Evolutionary conservation across 2,113 vertebrate species (phyloP).

Genomic region (Holacanthus passer): DNA sequence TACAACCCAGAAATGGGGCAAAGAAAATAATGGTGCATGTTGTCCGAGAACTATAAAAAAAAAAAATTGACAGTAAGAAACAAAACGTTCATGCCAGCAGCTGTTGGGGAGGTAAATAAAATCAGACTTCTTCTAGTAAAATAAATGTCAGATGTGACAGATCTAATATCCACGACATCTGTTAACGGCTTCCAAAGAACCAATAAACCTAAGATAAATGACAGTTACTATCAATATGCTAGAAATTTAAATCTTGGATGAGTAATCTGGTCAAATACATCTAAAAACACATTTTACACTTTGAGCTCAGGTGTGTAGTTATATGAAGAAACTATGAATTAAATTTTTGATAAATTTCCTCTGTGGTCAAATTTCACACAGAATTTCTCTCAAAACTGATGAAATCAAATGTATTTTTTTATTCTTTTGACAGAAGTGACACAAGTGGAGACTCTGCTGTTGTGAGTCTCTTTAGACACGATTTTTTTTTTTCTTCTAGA

Average conservation of each 20-base stretch:
- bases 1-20: constrained; percentile 56
- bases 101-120: constrained; percentile 53
- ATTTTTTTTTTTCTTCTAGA: neutral
- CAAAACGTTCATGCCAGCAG: constrained; percentile 58
- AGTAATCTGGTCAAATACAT: constrained; percentile 43
- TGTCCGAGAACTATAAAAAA: constrained; percentile 33
- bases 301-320: neutral
- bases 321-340: neutral
- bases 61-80: constrained; percentile 39
- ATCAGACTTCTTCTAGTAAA: constrained; percentile 30
- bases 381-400: neutral
- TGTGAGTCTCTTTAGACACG: too few relatives aligned
- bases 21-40: constrained; percentile 52
- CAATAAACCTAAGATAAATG: constrained; percentile 39
- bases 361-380: neutral
- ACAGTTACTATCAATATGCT: constrained; percentile 23
- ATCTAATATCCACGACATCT: constrained; percentile 5
- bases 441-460: neutral
- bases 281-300: constrained; percentile 38
- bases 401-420: neutral
- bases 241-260: constrained; percentile 26
- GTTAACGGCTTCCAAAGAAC: constrained; percentile 21
- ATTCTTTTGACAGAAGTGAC: neutral
- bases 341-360: neutral
- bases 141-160: constrained; percentile 41